These are phyloP conservation scores for Drosophila ficusphila DNA, from an alignment of 1,140 invertebrate genomes.

Conservation along the genomic window DNA sequence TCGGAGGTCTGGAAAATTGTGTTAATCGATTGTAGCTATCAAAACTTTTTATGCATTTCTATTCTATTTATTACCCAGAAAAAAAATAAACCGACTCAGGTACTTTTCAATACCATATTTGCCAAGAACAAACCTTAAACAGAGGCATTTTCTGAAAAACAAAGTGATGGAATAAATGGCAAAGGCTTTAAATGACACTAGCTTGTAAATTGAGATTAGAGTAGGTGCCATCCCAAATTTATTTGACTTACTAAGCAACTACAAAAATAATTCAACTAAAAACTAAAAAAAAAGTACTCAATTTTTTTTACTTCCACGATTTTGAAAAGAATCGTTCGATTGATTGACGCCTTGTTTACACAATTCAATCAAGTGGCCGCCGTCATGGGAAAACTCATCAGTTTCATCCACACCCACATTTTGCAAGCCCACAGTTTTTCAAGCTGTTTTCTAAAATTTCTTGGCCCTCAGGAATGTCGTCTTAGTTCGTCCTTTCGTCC, in stretches of 20 bases:
- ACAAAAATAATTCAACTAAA: background rate
- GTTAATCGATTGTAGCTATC: slow-evolving; percentile 35
- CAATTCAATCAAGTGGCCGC: too few relatives aligned
- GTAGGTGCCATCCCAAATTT: background rate
- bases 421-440: slow-evolving; percentile 8
- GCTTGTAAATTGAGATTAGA: too few relatives aligned
- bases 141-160: background rate
- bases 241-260: background rate
- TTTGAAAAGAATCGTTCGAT: slow-evolving; percentile 16
- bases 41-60: slow-evolving; percentile 37
- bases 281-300: too few relatives aligned
- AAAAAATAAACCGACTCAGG: background rate
- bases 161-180: background rate
- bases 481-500: slow-evolving; percentile 24
- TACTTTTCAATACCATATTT: too few relatives aligned
- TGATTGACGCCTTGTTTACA: slow-evolving; percentile 23
- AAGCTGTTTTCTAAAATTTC: background rate
- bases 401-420: slow-evolving; percentile 9
- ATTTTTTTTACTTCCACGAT: background rate
- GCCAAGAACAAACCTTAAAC: background rate
- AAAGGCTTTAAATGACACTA: background rate
- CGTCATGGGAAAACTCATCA: background rate
- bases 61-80: slow-evolving; percentile 30
- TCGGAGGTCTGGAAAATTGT: slow-evolving; percentile 14
- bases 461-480: slow-evolving; percentile 27